Base-by-base conservation (phyloP, 2,888 invertebrate genomes). In the Parnassius apollo region DNA sequence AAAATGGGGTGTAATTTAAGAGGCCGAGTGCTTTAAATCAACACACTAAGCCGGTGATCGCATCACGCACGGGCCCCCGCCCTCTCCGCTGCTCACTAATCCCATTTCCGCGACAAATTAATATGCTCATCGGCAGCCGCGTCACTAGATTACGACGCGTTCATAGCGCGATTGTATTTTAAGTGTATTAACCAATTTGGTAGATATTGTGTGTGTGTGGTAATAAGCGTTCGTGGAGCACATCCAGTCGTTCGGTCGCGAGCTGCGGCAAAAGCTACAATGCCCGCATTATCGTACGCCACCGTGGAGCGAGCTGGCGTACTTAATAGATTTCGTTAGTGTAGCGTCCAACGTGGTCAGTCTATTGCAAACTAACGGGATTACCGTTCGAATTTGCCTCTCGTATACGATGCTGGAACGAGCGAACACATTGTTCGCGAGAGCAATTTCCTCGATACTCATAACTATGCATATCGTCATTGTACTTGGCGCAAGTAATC, bases 111-210 rank as follows among this genome's bases (percentile, higher is more conserved):
- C 83, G 85, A 89, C 89, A 89, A 88, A 91, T 91, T 90, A 90
- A 89, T 90, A 90, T 88, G 91, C 87, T 89, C 91, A 90, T 91
- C 89, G 90, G 87, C 87, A 85, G 85, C 83, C 85, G 82, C 89
- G 84, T 85, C 87, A 87, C 85, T 88, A 86, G 90, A 88, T 89
- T 91, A 91, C 85, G 82, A 81, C 82, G 86, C 89, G 86, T 90
- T 88, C 85, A 88, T 84, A 81, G 85, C 86, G 84, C 92, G 91
- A 92, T 91, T 91, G 92, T 93, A 91, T 93, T 93, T 93, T 93
- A 93, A 93, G 93, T 93, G 93, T 93, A 93, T 93, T 93, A 93
- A 93, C 93, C 93, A 93, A 93, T 93, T 92, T 92, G 91, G 86
- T 83, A 85, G 92, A 88, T 93, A 92, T 92, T 91, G 92, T 92